Conservation (phyloP, 2,888 invertebrate species). For the Oscheius myriophilus region DNA sequence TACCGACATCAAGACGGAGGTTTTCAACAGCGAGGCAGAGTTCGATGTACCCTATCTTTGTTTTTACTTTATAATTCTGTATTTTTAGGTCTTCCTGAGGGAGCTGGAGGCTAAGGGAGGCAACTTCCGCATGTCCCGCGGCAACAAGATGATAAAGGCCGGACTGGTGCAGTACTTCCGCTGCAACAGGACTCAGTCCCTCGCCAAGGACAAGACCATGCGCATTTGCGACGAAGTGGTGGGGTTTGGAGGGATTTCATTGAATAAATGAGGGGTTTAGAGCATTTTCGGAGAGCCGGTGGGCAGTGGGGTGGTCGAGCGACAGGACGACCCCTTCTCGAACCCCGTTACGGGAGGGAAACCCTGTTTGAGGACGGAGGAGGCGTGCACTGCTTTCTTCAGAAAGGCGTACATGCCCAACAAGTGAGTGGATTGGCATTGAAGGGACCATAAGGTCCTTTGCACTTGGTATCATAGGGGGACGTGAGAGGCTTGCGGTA, state of each 20-base stretch:
- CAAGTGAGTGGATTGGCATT: conserved; percentile 35
- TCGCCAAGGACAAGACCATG: conserved; percentile 32
- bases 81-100: conserved; percentile 36
- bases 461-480: not conserved
- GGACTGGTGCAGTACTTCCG: conserved; percentile 53
- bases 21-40: conserved; percentile 46
- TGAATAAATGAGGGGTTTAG: too few species aligned
- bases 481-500: too few species aligned
- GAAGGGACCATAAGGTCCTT: not conserved
- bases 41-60: conserved; percentile 31
- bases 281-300: conserved; percentile 19
- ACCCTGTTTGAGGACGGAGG: conserved; percentile 25
- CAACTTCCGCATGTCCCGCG: conserved; percentile 60
- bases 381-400: conserved; percentile 55
- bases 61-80: too few species aligned
- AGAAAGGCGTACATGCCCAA: conserved; percentile 49
- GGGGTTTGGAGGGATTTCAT: too few species aligned
- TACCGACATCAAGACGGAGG: conserved; percentile 46
- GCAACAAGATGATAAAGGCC: conserved; percentile 55
- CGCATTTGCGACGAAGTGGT: conserved; percentile 30
- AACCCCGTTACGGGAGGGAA: conserved; percentile 22
- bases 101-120: conserved; percentile 59
- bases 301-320: conserved; percentile 9
- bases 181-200: conserved; percentile 49
- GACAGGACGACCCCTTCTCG: conserved; percentile 14